Percentiles rank a stretch among this genome's conserved stretches.
Conservation (phyloP, 2,113 vertebrate genomes). For the Datnioides undecimradiatus region DNA sequence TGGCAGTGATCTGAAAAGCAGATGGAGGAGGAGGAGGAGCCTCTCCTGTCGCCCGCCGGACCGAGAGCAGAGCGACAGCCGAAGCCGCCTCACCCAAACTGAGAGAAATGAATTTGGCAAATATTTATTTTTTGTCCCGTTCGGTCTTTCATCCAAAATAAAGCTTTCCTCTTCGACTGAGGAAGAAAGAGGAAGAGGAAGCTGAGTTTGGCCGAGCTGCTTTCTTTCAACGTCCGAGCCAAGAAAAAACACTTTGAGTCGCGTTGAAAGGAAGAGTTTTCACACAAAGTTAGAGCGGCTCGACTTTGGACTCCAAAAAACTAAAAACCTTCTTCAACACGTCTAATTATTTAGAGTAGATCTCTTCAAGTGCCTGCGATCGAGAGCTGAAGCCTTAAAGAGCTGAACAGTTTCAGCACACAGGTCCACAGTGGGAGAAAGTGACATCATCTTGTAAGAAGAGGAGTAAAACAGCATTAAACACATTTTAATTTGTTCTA, state of each 20-base stretch:
- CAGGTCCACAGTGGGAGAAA: no score
- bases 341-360: slow-evolving; percentile 39
- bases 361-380: slow-evolving; percentile 22
- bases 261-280: slow-evolving; percentile 53
- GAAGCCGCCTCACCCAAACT: slow-evolving; percentile 10
- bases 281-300: slow-evolving; percentile 45
- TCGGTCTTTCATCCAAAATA: slow-evolving; percentile 50
- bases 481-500: no score
- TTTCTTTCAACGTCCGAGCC: slow-evolving; percentile 40
- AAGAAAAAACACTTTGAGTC: slow-evolving; percentile 66
- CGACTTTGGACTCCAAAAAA: slow-evolving; percentile 39
- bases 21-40: slow-evolving; percentile 55
- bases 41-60: slow-evolving; percentile 21
- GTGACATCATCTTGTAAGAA: no score
- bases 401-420: not conserved
- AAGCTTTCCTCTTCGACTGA: slow-evolving; percentile 34
- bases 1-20: slow-evolving; percentile 50
- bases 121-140: slow-evolving; percentile 21
- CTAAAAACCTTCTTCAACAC: slow-evolving; percentile 5
- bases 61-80: not conserved
- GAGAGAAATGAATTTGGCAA: slow-evolving; percentile 52
- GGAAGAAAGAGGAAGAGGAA: slow-evolving; percentile 39
- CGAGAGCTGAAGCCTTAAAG: not conserved
- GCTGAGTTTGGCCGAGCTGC: slow-evolving; percentile 49
- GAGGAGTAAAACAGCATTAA: no score